A percentile compares a stretch with the other conserved stretches of the same genome.
These are phyloP conservation scores for Lasioglossum baleicum DNA, from an alignment of 1,140 invertebrate genomes.

Conservation along the genomic window DNA sequence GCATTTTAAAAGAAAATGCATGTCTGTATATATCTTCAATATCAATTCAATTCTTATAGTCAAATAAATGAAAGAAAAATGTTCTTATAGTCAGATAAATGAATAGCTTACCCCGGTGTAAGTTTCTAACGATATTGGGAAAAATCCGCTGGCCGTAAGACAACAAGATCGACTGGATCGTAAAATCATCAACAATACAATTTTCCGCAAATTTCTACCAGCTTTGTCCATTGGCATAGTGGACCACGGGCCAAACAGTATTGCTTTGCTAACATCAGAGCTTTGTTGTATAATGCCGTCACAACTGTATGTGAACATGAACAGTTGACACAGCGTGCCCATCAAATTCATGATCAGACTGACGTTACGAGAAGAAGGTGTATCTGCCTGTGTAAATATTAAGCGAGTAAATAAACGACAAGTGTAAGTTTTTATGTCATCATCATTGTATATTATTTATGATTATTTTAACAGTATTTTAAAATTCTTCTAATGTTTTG, in stretches of 20 bases:
- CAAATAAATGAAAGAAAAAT: no score
- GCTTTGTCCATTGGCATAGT: background rate
- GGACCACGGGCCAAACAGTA: constrained; percentile 37
- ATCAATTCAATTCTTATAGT: background rate
- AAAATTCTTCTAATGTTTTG: no score
- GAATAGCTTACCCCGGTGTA: constrained; percentile 47
- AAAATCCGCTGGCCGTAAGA: constrained; percentile 52
- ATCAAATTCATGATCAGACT: constrained; percentile 40
- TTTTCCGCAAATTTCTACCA: constrained; percentile 20
- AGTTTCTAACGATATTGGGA: constrained; percentile 49
- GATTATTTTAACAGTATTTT: no score
- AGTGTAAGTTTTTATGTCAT: background rate
- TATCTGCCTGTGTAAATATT: background rate
- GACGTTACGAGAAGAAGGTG: constrained; percentile 9
- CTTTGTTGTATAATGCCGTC: constrained; percentile 52
- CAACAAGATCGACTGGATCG: constrained; percentile 34
- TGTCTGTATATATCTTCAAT: no score
- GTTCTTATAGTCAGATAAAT: no score
- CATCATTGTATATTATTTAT: background rate
- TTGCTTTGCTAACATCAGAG: constrained; percentile 19
- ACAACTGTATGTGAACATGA: constrained; percentile 47
- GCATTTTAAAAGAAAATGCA: no score
- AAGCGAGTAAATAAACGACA: background rate
- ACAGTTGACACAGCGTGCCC: constrained; percentile 33
- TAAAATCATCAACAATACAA: constrained; percentile 48